phyloP scores from a whole-genome alignment of 2,888 invertebrate species.

The Graphium colonna region DNA sequence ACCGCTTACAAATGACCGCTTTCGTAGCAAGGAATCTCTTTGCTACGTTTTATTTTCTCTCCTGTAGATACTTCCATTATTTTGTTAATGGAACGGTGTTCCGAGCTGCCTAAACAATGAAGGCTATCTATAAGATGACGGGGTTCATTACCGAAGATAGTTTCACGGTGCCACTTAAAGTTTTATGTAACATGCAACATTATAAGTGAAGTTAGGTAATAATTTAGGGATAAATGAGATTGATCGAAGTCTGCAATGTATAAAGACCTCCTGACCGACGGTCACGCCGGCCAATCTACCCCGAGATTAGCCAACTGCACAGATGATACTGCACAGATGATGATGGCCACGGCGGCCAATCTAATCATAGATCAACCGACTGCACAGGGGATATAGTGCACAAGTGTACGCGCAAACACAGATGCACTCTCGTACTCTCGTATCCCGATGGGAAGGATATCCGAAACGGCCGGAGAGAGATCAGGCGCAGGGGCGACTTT shows the following conservation, averaged over 20 bases:
- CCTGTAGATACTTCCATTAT: constrained; percentile 66
- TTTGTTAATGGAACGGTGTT: constrained; percentile 68
- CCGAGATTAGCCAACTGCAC: too few relatives aligned
- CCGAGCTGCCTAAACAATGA: constrained; percentile 61
- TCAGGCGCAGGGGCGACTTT: too few relatives aligned
- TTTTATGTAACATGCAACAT: constrained; percentile 8
- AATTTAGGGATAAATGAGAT: not conserved
- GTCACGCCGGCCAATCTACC: too few relatives aligned
- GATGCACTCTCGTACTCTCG: too few relatives aligned
- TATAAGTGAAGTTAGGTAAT: not conserved
- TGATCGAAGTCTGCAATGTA: not conserved
- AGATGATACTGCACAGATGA: too few relatives aligned
- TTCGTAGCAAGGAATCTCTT: constrained; percentile 65
- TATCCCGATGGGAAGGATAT: too few relatives aligned
- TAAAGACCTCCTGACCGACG: too few relatives aligned
- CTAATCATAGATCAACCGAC: too few relatives aligned
- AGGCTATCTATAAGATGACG: constrained; percentile 35
- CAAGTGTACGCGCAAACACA: too few relatives aligned
- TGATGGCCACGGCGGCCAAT: too few relatives aligned
- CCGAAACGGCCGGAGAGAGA: too few relatives aligned
- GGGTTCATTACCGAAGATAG: constrained; percentile 14
- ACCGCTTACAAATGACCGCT: constrained; percentile 73
- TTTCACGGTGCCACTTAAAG: constrained; percentile 10
- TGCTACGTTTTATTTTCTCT: constrained; percentile 63
- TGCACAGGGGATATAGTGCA: too few relatives aligned